Conservation (phyloP, 2,797 vertebrate genomes). For the Catharus ustulatus region DNA sequence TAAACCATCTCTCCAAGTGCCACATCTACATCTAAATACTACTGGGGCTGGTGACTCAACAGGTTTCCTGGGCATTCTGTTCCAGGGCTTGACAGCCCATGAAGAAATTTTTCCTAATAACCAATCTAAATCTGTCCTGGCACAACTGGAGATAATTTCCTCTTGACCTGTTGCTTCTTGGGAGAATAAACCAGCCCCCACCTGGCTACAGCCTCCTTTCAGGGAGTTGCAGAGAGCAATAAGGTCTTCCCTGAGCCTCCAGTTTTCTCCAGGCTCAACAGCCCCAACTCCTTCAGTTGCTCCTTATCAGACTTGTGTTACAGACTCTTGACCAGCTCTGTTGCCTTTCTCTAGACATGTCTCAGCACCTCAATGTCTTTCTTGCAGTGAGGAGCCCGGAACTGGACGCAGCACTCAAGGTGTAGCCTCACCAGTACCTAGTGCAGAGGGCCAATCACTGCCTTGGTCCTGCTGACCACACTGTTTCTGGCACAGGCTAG, state of each 20-base stretch:
- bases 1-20: background rate
- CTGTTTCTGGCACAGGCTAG: background rate
- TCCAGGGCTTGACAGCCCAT: background rate
- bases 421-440: rapidly evolving
- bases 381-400: background rate
- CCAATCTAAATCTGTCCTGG: background rate
- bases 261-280: background rate
- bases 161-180: background rate
- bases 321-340: background rate
- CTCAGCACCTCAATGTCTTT: background rate
- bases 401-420: rapidly evolving
- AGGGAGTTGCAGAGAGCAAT: rapidly evolving
- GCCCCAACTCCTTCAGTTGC: background rate
- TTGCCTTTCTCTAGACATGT: background rate
- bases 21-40: background rate
- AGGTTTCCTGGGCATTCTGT: background rate
- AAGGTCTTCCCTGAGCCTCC: background rate
- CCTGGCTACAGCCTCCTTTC: background rate
- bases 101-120: background rate
- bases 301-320: background rate
- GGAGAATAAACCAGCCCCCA: background rate
- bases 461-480: background rate
- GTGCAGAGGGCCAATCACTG: background rate
- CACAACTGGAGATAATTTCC: background rate
- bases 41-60: background rate